Evolutionary conservation across 2,888 invertebrate genomes (phyloP).

Genomic region (Cephonodes hylas): DNA sequence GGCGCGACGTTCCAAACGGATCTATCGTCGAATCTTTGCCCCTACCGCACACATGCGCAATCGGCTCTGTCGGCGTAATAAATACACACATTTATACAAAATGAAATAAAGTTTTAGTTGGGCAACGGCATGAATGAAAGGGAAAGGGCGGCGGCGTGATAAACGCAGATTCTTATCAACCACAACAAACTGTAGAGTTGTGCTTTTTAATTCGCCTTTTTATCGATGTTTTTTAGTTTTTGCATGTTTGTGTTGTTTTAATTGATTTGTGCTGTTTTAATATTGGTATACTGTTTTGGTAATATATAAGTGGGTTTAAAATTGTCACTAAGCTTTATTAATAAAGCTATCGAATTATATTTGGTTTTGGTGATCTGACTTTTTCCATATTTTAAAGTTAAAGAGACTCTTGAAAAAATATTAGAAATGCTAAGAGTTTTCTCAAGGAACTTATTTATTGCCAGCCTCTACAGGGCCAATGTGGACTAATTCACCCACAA

Average conservation of each 20-base stretch:
- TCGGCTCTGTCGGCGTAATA: conserved; percentile 42
- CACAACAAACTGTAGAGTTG: conserved; percentile 7
- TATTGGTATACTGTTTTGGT: too few species aligned
- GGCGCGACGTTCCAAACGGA: background rate
- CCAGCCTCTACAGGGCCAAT: too few species aligned
- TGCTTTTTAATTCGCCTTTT: conserved; percentile 6
- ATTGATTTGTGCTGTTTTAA: background rate
- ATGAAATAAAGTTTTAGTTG: conserved; percentile 80
- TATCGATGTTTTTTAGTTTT: background rate
- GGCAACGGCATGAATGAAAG: conserved; percentile 77
- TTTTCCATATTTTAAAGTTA: too few species aligned
- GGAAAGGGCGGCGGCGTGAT: conserved; percentile 53
- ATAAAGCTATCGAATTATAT: too few species aligned
- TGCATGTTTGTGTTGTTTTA: background rate
- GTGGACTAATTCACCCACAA: too few species aligned
- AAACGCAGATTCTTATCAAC: conserved; percentile 4
- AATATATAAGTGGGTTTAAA: too few species aligned
- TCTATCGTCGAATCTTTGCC: background rate
- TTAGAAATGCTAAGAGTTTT: too few species aligned
- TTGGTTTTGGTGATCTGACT: too few species aligned
- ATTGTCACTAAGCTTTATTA: too few species aligned
- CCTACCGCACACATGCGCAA: conserved; percentile 69
- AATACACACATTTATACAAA: conserved; percentile 66
- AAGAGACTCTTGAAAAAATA: too few species aligned
- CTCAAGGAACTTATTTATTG: too few species aligned